Evolutionary conservation across 2,888 invertebrate genomes (phyloP).

Genomic region (Thecocarcelia acutangulata): DNA sequence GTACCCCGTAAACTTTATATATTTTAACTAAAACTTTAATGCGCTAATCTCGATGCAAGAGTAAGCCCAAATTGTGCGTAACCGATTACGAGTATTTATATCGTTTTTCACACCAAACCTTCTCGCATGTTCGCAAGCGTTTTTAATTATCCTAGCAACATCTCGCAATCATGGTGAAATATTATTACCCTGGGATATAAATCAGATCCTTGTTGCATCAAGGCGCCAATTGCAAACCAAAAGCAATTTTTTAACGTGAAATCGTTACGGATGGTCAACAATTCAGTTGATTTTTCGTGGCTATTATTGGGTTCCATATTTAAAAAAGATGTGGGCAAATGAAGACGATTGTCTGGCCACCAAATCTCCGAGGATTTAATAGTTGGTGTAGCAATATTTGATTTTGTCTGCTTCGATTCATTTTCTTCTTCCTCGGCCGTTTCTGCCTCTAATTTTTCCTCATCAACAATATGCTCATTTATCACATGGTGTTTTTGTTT

Average conservation of each 20-base stretch:
- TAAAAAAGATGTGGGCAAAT: slow-evolving; percentile 28
- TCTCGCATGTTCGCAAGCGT: too few relatives aligned
- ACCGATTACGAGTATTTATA: too few relatives aligned
- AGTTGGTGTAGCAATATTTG: neutral
- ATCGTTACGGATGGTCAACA: slow-evolving; percentile 86
- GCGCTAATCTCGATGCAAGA: too few relatives aligned
- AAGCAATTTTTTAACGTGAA: slow-evolving; percentile 94
- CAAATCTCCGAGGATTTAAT: slow-evolving; percentile 53
- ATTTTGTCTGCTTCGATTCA: neutral
- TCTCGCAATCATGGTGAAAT: neutral
- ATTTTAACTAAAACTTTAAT: too few relatives aligned
- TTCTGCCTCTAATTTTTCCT: neutral
- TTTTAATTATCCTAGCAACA: too few relatives aligned
- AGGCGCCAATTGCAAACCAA: slow-evolving; percentile 97
- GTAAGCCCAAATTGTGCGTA: too few relatives aligned
- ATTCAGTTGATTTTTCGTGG: slow-evolving; percentile 65
- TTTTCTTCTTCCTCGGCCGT: slow-evolving; percentile 2
- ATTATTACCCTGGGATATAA: slow-evolving; percentile 91
- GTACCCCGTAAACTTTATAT: too few relatives aligned
- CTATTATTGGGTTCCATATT: slow-evolving; percentile 68
- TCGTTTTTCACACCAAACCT: too few relatives aligned
- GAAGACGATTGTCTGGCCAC: slow-evolving; percentile 46
- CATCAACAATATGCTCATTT: neutral
- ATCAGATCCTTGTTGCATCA: slow-evolving; percentile 96
- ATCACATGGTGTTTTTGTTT: neutral